Evolutionary conservation across 2,888 invertebrate genomes (phyloP).

Genomic region (Mythimna albipuncta): DNA sequence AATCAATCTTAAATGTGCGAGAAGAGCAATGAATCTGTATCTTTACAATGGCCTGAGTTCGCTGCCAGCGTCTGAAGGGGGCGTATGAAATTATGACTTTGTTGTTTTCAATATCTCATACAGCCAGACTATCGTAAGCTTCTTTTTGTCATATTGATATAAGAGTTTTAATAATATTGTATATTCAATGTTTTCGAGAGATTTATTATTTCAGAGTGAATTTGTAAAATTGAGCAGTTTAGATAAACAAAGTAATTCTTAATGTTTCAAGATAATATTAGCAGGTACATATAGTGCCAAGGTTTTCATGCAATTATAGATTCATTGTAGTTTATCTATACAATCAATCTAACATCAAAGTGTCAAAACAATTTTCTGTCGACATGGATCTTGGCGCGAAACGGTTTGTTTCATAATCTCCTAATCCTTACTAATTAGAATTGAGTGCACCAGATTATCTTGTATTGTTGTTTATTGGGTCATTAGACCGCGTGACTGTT

Average conservation of each 20-base stretch:
- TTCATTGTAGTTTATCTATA: constrained; percentile 9
- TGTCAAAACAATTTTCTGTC: constrained; percentile 30
- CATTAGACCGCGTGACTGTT: constrained; percentile 59
- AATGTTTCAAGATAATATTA: constrained; percentile 7
- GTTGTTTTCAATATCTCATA: constrained; percentile 35
- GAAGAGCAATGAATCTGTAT: constrained; percentile 36
- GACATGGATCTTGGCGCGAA: constrained; percentile 46
- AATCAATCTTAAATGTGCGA: constrained; percentile 6
- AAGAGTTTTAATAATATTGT: constrained; percentile 13
- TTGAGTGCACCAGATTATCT: constrained; percentile 44
- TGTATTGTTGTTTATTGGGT: constrained; percentile 62
- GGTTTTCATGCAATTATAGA: constrained; percentile 24
- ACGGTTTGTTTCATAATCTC: constrained; percentile 28
- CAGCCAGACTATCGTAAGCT: constrained; percentile 22
- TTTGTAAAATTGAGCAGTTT: constrained; percentile 1
- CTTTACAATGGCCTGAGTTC: neutral
- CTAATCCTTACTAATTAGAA: constrained; percentile 58
- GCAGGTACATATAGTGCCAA: neutral
- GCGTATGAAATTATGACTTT: constrained; percentile 48
- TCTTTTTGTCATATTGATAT: constrained; percentile 35
- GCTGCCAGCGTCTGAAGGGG: constrained; percentile 31
- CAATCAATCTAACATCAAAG: constrained; percentile 29
- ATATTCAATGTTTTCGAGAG: neutral
- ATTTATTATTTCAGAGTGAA: constrained; percentile 15
- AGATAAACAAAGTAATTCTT: neutral